Percentiles rank a stretch among this genome's conserved stretches.
Conservation (phyloP, 2,797 vertebrate species). For the Smutsia temminckii region DNA sequence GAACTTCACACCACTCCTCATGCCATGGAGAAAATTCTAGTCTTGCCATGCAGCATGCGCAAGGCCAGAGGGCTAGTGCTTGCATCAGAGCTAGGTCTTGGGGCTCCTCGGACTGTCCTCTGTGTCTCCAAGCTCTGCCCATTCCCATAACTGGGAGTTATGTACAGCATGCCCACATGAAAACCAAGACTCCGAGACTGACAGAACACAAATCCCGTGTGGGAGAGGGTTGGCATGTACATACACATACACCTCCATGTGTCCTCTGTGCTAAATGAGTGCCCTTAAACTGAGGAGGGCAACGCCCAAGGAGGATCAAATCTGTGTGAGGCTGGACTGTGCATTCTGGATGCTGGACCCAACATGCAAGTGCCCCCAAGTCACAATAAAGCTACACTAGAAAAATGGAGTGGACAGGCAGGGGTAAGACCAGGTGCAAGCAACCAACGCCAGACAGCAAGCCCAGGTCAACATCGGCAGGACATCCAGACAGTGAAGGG, state of each 20-base stretch:
- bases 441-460: neutral
- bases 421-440: neutral
- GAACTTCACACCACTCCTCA: neutral
- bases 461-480: neutral
- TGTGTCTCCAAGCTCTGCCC: neutral
- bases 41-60: neutral
- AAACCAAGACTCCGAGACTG: neutral
- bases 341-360: neutral
- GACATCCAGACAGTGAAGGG: neutral
- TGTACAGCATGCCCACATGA: accelerated
- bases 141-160: neutral
- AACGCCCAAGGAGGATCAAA: neutral
- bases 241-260: neutral
- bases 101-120: neutral
- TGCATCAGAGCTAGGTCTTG: no score
- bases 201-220: no score
- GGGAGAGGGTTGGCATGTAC: neutral
- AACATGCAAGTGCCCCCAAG: neutral
- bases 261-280: neutral
- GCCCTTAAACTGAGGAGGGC: neutral
- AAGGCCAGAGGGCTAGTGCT: neutral
- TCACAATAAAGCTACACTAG: neutral
- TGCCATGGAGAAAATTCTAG: neutral
- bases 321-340: neutral
- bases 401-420: neutral